A percentile compares a stretch with the other conserved stretches of the same genome.
Evolutionary conservation across 2,888 invertebrate genomes (phyloP).

Genomic region (Cantharis nigra): DNA sequence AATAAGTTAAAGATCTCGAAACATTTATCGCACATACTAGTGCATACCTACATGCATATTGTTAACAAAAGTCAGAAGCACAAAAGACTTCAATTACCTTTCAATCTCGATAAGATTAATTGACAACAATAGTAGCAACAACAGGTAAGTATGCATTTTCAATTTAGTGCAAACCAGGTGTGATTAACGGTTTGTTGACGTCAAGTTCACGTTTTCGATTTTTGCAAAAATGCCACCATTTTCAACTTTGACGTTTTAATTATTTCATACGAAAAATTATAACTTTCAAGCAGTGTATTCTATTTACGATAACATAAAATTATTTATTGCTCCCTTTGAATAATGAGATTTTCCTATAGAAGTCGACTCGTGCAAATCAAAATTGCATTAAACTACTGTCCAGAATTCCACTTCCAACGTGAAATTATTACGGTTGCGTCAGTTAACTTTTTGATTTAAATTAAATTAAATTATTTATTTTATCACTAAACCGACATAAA

Average conservation of each 20-base stretch:
- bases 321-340: background rate
- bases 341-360: background rate
- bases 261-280: background rate
- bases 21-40: background rate
- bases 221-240: background rate
- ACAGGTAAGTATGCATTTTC: conserved; percentile 4
- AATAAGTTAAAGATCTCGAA: background rate
- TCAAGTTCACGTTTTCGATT: conserved; percentile 7
- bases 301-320: background rate
- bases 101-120: conserved; percentile 27
- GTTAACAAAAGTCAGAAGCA: background rate
- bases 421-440: background rate
- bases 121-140: conserved; percentile 12
- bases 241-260: background rate
- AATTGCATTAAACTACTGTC: background rate
- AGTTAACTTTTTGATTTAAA: background rate
- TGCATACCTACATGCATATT: background rate
- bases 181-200: conserved; percentile 10
- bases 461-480: background rate
- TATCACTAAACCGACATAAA: background rate
- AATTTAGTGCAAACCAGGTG: conserved; percentile 12
- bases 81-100: conserved; percentile 4
- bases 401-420: background rate
- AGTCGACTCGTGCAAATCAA: background rate
- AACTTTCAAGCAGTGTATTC: background rate